Conservation (phyloP, 2,888 invertebrate genomes). For the Tetheella fluctuosa region DNA sequence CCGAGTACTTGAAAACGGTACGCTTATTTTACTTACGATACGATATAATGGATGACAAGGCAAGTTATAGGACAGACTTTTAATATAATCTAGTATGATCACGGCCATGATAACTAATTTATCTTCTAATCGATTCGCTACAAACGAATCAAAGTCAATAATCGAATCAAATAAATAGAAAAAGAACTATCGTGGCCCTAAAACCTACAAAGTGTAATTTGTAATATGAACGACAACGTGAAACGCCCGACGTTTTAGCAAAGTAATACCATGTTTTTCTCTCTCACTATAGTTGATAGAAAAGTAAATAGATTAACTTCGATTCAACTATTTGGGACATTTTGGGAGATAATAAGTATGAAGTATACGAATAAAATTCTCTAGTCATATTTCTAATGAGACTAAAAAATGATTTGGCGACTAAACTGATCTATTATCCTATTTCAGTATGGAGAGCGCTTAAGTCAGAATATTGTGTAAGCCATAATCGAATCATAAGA, state of each 20-base stretch:
- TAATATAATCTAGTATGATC: not conserved
- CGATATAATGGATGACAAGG: constrained; percentile 38
- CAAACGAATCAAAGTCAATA: constrained; percentile 17
- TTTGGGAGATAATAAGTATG: too few relatives aligned
- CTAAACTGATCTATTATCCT: constrained; percentile 27
- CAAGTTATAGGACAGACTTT: constrained; percentile 26
- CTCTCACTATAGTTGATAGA: not conserved
- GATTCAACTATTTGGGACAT: not conserved
- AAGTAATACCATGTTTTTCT: constrained; percentile 10
- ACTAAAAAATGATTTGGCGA: constrained; percentile 37
- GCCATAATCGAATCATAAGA: constrained; percentile 52
- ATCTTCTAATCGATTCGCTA: not conserved
- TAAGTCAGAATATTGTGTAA: constrained; percentile 42
- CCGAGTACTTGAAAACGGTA: constrained; percentile 24
- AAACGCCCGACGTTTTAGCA: not conserved
- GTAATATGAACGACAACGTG: too few relatives aligned
- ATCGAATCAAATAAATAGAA: constrained; percentile 24
- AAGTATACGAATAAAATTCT: not conserved
- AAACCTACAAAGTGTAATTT: too few relatives aligned
- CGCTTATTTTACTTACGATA: constrained; percentile 16
- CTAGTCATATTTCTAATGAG: constrained; percentile 15
- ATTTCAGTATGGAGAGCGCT: constrained; percentile 52
- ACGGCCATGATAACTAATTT: not conserved
- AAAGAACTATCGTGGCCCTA: constrained; percentile 20
- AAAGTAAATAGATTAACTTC: not conserved